Conservation (phyloP, 1,140 invertebrate species). For the Melanaphis sacchari region DNA sequence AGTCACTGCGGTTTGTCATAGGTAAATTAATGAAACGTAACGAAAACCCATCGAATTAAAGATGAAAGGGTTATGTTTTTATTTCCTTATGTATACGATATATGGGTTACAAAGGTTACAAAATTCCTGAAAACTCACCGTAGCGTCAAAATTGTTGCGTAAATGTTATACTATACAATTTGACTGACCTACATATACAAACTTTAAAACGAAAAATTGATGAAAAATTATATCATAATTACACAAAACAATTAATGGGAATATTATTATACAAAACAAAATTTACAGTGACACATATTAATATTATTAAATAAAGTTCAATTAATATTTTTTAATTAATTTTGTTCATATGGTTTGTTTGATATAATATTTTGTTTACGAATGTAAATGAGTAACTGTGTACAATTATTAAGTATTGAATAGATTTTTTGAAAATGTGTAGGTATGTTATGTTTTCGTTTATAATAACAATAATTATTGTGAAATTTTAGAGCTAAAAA, state of each 20-base stretch:
- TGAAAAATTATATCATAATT: not conserved
- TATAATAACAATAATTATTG: not conserved
- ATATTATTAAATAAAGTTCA: not conserved
- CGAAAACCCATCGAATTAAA: not conserved
- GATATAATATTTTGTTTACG: not conserved
- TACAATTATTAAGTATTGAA: not conserved
- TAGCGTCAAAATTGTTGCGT: constrained; percentile 45
- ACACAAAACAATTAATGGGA: not conserved
- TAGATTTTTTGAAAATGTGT: not conserved
- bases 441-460: not conserved
- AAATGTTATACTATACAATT: not conserved
- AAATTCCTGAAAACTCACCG: constrained; percentile 4
- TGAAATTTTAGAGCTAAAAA: not conserved
- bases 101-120: not conserved
- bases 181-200: not conserved
- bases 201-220: not conserved
- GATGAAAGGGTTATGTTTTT: not conserved
- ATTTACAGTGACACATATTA: not conserved
- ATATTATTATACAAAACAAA: not conserved
- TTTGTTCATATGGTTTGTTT: not conserved
- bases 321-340: not conserved
- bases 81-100: not conserved
- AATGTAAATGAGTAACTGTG: not conserved
- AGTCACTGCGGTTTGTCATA: constrained; percentile 31
- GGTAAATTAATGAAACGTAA: constrained; percentile 18